Evolutionary conservation across 2,888 invertebrate species (phyloP).

Genomic region (Brachylomia viminalis): DNA sequence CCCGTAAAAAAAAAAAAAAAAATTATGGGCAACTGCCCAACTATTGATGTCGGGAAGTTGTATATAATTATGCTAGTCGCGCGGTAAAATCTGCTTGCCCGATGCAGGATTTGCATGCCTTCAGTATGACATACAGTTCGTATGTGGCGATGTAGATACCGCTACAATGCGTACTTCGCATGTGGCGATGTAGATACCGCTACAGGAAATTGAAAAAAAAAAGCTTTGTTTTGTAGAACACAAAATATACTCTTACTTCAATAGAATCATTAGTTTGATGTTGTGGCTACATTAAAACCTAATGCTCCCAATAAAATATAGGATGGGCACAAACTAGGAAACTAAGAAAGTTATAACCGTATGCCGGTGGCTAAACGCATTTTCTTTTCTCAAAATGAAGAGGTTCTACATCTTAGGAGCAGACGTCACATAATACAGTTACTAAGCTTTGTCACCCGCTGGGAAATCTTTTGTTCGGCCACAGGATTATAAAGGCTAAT

Average conservation of each 20-base stretch:
- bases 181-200: too few species aligned
- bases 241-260: too few species aligned
- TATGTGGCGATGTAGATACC: too few species aligned
- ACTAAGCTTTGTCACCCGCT: constrained; percentile 48
- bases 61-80: too few species aligned
- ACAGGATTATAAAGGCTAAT: constrained; percentile 26
- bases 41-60: too few species aligned
- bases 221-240: background rate
- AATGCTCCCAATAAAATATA: background rate
- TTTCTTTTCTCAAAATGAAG: constrained; percentile 23
- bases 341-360: constrained; percentile 1
- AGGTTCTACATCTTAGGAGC: constrained; percentile 15
- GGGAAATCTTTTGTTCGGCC: constrained; percentile 58
- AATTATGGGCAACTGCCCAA: too few species aligned
- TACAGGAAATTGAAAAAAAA: too few species aligned
- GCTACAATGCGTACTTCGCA: too few species aligned
- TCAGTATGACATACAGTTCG: too few species aligned
- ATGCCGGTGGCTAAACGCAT: constrained; percentile 4
- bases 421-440: constrained; percentile 37
- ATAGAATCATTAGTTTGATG: background rate
- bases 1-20: too few species aligned
- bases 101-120: too few species aligned
- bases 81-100: too few species aligned
- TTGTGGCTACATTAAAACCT: background rate
- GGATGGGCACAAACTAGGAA: background rate